Base-by-base conservation (phyloP, 2,797 vertebrate genomes). In the Geotrypetes seraphini region DNA sequence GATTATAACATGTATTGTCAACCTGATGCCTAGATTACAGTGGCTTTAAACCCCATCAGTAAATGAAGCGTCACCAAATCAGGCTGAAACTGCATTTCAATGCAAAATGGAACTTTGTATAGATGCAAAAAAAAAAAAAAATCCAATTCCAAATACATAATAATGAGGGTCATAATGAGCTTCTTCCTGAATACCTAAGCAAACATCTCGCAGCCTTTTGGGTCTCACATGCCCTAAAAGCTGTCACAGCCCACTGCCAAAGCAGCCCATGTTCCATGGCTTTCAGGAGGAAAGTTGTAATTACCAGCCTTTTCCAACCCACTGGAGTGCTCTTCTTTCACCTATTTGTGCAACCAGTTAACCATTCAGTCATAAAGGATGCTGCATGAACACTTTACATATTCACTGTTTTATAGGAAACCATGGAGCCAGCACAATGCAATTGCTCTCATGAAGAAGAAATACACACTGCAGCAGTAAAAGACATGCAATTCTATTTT, bases 321-420 rank as follows among this genome's bases (percentile, higher is more conserved):
- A 52, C 24, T 12, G 12, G 25, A 57, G 28, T 36, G 33, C 16
- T 38, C 38, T 53, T 36, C 38, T 26, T 52, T 43, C 21, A 53
- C 33, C 48, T 63, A 49, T 53, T 53, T 25, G 3, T 50, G 27
- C 24, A 51, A 50, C 39, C 32, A 47, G 35, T 42, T 67, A 71
- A 55, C 28, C 36, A 52, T 36, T 62, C 32, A 60, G 18, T 50
- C 48, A 64, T 28, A 28, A 52, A 63, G 39, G 11, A 60, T 40
- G 24, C 12, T 72, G 54, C 64, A 71, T 59, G 54, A 63, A 54
- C 47, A 61, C 42, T 68, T 60, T 47, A 59, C 30, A 50, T 36
- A 42, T 47, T 54, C 28, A 24, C 53, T 63, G 37, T 63, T 70
- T 52, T 59, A 64, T 30, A 50, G 37, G 38, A 70, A 73, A 31